These are phyloP conservation scores for Psammodynastes pulverulentus DNA, from an alignment of 2,113 vertebrate species.

Conservation along the genomic window DNA sequence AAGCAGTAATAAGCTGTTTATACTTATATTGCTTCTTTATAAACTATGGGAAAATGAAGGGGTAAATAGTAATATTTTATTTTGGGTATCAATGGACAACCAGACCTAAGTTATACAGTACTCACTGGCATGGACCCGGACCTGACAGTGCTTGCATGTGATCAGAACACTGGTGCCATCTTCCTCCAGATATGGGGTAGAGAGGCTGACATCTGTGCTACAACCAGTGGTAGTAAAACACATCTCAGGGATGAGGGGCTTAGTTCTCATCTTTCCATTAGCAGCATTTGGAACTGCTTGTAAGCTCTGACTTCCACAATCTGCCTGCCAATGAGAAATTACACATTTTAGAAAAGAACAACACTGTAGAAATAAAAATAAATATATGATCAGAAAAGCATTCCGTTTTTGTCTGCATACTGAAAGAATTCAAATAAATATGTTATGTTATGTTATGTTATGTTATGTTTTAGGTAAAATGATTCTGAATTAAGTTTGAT, in stretches of 20 bases:
- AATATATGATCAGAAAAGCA: background rate
- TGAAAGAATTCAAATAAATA: background rate
- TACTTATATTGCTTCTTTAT: background rate
- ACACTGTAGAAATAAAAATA: background rate
- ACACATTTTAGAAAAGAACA: background rate
- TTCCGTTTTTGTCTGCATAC: background rate
- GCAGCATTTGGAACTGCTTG: conserved; percentile 47
- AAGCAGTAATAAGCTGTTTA: background rate
- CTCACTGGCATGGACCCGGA: conserved; percentile 95
- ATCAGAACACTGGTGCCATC: conserved; percentile 89
- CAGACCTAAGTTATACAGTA: conserved; percentile 15
- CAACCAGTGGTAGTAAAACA: conserved; percentile 87
- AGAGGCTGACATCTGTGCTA: conserved; percentile 83
- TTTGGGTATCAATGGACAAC: rapidly evolving
- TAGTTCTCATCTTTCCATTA: conserved; percentile 77
- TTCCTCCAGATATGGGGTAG: conserved; percentile 84
- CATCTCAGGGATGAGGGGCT: conserved; percentile 95
- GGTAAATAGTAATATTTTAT: background rate
- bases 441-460: background rate
- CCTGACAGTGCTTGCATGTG: conserved; percentile 87
- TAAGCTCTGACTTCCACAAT: conserved; percentile 69
- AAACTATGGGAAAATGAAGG: background rate
- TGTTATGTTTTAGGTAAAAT: background rate
- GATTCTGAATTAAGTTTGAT: background rate
- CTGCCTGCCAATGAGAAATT: conserved; percentile 67